phyloP scores from a whole-genome alignment of 2,888 invertebrate genomes.

The Pollenia labialis region DNA sequence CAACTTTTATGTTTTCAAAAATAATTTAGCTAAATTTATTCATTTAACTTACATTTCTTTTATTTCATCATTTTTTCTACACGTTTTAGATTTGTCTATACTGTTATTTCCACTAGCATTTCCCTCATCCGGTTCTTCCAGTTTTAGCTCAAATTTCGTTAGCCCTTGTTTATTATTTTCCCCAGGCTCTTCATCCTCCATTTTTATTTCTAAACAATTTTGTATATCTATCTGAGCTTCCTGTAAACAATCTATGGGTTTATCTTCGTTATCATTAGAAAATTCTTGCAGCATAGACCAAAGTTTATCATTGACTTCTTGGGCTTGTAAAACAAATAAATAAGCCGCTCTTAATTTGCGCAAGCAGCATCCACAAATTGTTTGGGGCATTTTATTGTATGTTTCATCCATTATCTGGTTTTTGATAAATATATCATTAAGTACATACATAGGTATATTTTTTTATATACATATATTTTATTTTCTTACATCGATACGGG shows the following conservation, averaged over 20 bases:
- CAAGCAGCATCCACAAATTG: constrained; percentile 52
- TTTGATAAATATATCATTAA: constrained; percentile 23
- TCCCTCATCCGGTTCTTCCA: constrained; percentile 21
- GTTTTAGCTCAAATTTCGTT: constrained; percentile 30
- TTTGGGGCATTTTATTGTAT: constrained; percentile 38
- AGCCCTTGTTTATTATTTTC: background rate
- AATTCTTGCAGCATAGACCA: constrained; percentile 33
- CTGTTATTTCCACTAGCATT: background rate
- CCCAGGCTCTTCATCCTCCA: constrained; percentile 28
- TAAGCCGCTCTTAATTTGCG: constrained; percentile 59
- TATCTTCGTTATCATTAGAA: constrained; percentile 13
- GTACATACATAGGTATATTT: background rate
- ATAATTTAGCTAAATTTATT: background rate
- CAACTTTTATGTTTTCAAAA: constrained; percentile 8
- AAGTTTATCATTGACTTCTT: constrained; percentile 55
- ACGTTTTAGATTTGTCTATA: constrained; percentile 2
- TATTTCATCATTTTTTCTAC: background rate
- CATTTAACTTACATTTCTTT: constrained; percentile 25
- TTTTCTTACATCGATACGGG: constrained; percentile 55
- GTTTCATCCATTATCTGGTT: constrained; percentile 47
- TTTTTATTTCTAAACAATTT: constrained; percentile 67
- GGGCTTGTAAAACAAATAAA: constrained; percentile 51
- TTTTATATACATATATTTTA: background rate
- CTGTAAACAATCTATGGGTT: constrained; percentile 63
- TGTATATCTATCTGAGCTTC: constrained; percentile 68